These are phyloP conservation scores for Platycheirus rosarum DNA, from an alignment of 2,888 invertebrate species.

Conservation along the genomic window DNA sequence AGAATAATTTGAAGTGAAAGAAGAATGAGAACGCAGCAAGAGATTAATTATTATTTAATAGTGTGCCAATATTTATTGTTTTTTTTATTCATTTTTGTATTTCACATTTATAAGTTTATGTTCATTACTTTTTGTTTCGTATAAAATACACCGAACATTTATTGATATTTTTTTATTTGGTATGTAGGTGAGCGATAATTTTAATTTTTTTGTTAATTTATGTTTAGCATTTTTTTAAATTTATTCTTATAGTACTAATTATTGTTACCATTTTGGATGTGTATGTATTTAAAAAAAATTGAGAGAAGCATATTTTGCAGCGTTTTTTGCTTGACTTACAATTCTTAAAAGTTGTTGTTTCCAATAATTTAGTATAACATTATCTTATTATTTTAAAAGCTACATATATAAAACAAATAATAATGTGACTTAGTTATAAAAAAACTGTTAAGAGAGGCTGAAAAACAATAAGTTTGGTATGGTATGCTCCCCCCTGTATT, in stretches of 20 bases:
- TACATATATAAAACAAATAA: no score
- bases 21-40: constrained; percentile 51
- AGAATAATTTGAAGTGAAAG: constrained; percentile 47
- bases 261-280: constrained; percentile 82
- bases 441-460: no score
- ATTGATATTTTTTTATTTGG: constrained; percentile 50
- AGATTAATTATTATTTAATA: constrained; percentile 9
- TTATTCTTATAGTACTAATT: constrained; percentile 81
- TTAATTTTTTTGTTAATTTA: constrained; percentile 38
- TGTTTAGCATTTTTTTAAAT: constrained; percentile 60
- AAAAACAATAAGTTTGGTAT: no score
- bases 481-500: no score
- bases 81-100: constrained; percentile 4
- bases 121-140: constrained; percentile 57
- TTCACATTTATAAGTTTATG: constrained; percentile 50
- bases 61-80: constrained; percentile 29
- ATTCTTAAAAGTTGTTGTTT: neutral
- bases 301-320: constrained; percentile 59
- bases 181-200: constrained; percentile 58
- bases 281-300: constrained; percentile 59
- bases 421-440: no score
- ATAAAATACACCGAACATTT: constrained; percentile 75
- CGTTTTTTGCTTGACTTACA: constrained; percentile 6
- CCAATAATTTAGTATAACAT: neutral
- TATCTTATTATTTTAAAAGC: neutral